Base-by-base conservation (phyloP, 1,140 invertebrate genomes). In the Microplitis demolitor region DNA sequence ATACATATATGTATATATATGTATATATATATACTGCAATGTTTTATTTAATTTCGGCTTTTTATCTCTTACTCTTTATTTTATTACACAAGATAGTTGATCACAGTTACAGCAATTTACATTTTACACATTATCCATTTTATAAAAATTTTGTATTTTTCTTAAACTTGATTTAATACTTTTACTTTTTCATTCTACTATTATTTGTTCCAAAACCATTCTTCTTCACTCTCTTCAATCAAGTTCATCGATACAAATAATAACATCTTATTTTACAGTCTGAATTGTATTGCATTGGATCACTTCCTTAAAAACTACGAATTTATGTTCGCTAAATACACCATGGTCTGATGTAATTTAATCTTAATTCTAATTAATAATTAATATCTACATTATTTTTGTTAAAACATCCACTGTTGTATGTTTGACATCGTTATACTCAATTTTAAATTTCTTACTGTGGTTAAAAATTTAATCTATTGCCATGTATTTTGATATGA, bases 41-140 rank as follows among this genome's bases (percentile, higher is more conserved):
- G 24, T 24, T 24, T 39, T 77, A n/a, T 33, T 33, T 5, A 13
- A 24, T 11, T 61, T 45, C 5, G 39, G 11, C 11, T 51, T 62
- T 60, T 62, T 13, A 53, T 31, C n/a, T 61, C 66, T 74, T 56
- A 24, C 24, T 35, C 37, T 34, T 4, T 50, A 14, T 73, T 73
- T 73, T 50, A 66, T 58, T 74, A 72, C 72, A 74, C 71, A 74
- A 75, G 67, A 75, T 60, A 78, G 78, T 80, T 80, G 77, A 81
- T 81, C 80, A 81, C 80, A 81, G 80, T 78, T 79, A 78, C 76
- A 79, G 80, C 75, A 81, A 81, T 81, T 81, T 81, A 81, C 80
- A 81, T 78, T 77, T 77, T 69, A 66, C 63, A 70, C 71, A 75
- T 69, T 72, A 56, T 69, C 73, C 64, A 14, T 6, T 35, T 69